These are phyloP conservation scores for Thereva unica DNA, from an alignment of 2,888 invertebrate species.

Conservation along the genomic window DNA sequence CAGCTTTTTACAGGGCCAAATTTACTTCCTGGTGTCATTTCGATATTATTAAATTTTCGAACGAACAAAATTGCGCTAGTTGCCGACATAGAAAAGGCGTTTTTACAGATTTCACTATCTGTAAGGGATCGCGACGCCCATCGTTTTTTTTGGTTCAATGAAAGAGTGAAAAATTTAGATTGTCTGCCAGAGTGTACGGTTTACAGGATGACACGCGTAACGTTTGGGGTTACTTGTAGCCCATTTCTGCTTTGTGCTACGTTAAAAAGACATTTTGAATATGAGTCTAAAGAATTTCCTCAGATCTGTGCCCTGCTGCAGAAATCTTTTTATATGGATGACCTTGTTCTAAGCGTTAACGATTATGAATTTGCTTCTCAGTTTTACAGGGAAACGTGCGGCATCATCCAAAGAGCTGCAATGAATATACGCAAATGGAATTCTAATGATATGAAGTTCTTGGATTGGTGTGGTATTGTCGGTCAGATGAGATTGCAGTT, in stretches of 20 bases:
- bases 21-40: constrained; percentile 33
- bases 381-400: constrained; percentile 21
- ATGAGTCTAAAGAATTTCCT: constrained; percentile 28
- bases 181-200: constrained; percentile 26
- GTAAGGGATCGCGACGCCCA: constrained; percentile 39
- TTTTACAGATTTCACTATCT: constrained; percentile 39
- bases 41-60: constrained; percentile 39
- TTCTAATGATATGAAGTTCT: constrained; percentile 37
- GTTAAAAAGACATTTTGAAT: constrained; percentile 39
- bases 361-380: constrained; percentile 19
- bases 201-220: constrained; percentile 33
- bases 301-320: constrained; percentile 35
- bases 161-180: constrained; percentile 16
- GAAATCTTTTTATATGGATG: constrained; percentile 28
- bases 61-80: constrained; percentile 41
- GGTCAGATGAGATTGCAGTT: constrained; percentile 29
- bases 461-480: constrained; percentile 37
- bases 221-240: constrained; percentile 41
- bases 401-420: constrained; percentile 38
- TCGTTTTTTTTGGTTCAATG: constrained; percentile 40
- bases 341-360: constrained; percentile 38
- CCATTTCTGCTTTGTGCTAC: constrained; percentile 42
- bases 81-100: constrained; percentile 42
- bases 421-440: constrained; percentile 43
- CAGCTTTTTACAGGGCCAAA: not conserved